Evolutionary conservation across 2,888 invertebrate genomes (phyloP).

Genomic region (Phaonia tiefii): DNA sequence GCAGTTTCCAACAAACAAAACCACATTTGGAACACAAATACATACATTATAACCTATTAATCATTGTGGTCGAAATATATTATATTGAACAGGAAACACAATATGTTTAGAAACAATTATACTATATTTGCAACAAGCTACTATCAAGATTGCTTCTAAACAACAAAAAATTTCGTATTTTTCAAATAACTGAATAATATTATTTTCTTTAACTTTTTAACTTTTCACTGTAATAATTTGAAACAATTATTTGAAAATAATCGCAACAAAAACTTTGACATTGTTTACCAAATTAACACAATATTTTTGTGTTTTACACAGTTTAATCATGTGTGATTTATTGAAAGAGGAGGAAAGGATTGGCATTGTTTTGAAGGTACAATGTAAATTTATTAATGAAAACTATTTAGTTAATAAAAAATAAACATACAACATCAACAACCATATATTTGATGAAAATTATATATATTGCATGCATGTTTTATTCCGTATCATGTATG

Average conservation of each 20-base stretch:
- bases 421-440: neutral
- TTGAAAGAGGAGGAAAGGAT: neutral
- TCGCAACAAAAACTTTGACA: neutral
- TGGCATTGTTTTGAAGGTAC: neutral
- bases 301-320: constrained; percentile 21
- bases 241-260: constrained; percentile 25
- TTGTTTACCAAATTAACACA: constrained; percentile 21
- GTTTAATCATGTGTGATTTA: constrained; percentile 15
- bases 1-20: no score
- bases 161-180: no score
- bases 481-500: neutral
- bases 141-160: no score
- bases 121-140: no score
- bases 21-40: no score
- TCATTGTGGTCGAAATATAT: no score
- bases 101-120: no score
- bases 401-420: neutral
- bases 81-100: no score
- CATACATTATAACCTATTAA: no score
- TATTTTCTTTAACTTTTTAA: no score
- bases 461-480: neutral
- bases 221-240: constrained; percentile 2
- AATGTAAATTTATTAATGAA: neutral
- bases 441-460: neutral
- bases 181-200: no score